phyloP scores from a whole-genome alignment of 2,888 invertebrate species.

The Agrochola macilenta region DNA sequence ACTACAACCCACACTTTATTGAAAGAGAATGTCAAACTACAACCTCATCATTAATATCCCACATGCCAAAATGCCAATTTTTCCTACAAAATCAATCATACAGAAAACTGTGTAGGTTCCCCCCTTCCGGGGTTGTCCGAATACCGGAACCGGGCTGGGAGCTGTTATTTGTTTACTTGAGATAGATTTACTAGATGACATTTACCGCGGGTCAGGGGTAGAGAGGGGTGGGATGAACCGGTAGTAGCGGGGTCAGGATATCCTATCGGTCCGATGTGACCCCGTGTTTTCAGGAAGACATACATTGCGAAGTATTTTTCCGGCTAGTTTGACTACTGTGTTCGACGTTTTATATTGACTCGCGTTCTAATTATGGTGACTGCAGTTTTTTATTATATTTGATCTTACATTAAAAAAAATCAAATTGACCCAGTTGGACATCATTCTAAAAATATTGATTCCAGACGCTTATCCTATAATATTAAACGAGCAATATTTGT shows the following conservation, averaged over 20 bases:
- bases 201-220: slow-evolving; percentile 26
- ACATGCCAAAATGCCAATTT: slow-evolving; percentile 8
- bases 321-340: background rate
- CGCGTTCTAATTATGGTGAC: too few relatives aligned
- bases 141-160: slow-evolving; percentile 33
- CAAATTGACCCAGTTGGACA: background rate
- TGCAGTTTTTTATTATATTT: background rate
- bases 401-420: too few relatives aligned
- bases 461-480: too few relatives aligned
- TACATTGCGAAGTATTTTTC: background rate
- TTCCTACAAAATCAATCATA: slow-evolving; percentile 23
- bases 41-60: background rate
- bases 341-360: background rate
- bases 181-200: slow-evolving; percentile 42
- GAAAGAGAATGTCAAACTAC: slow-evolving; percentile 19
- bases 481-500: too few relatives aligned
- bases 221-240: slow-evolving; percentile 3
- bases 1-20: background rate
- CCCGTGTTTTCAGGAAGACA: slow-evolving; percentile 35
- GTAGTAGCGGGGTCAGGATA: slow-evolving; percentile 38
- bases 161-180: slow-evolving; percentile 54
- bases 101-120: slow-evolving; percentile 17
- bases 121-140: slow-evolving; percentile 17
- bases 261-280: slow-evolving; percentile 36
- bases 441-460: background rate